Percentiles rank a stretch among this genome's conserved stretches.
Conservation (phyloP, 1,140 invertebrate genomes). For the Tetraneura akinire region DNA sequence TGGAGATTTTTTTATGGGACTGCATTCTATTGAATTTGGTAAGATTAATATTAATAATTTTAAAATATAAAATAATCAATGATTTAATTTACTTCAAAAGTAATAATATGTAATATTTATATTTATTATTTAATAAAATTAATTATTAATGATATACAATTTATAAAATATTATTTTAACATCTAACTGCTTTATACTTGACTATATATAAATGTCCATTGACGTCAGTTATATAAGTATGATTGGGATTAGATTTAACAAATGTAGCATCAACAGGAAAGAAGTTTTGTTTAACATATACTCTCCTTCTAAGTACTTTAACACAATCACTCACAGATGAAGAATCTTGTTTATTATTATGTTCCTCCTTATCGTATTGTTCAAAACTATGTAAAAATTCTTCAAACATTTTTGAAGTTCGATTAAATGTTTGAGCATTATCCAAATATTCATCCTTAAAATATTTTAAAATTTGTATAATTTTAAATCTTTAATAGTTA, state of each 20-base stretch:
- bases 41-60: background rate
- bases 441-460: slow-evolving; percentile 44
- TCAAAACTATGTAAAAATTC: slow-evolving; percentile 49
- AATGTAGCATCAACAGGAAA: slow-evolving; percentile 48
- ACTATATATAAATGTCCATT: slow-evolving; percentile 43
- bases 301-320: slow-evolving; percentile 46
- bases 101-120: background rate
- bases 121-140: background rate
- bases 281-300: slow-evolving; percentile 43
- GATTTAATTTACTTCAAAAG: background rate
- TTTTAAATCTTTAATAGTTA: background rate
- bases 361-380: slow-evolving; percentile 43
- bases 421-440: slow-evolving; percentile 23
- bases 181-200: slow-evolving; percentile 42
- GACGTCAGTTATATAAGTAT: slow-evolving; percentile 40
- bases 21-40: slow-evolving; percentile 43
- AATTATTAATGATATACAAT: background rate
- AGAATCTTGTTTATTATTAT: slow-evolving; percentile 24
- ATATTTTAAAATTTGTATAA: background rate
- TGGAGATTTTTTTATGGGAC: slow-evolving; percentile 9
- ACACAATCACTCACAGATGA: slow-evolving; percentile 41
- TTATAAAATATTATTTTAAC: background rate
- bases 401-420: slow-evolving; percentile 42
- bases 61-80: background rate
- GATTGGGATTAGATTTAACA: slow-evolving; percentile 41